Evolutionary conservation across 2,113 vertebrate genomes (phyloP), one percentile per base, ranked within the genome.

Genomic region (Natator depressus): DNA sequence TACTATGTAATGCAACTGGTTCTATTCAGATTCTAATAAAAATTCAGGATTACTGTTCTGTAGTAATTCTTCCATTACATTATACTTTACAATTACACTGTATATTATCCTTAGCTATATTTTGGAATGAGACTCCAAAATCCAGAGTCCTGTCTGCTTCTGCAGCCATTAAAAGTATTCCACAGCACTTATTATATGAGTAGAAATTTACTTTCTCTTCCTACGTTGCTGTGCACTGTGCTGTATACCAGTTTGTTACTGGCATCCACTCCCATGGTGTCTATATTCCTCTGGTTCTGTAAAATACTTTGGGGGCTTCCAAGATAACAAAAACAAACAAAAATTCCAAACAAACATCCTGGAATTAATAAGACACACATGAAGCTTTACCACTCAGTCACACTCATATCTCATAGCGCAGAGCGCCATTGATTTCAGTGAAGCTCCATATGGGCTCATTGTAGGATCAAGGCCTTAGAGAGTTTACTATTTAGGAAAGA

Each of bases 11-110:
- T 90, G 83, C 35, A 90, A n/a, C 51, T 76, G 79, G 10, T 57
- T 92, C 75, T 86, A 16, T 88, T 93, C 35, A 85, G 88, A 82
- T 81, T 81, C 27, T 83, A 95, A 42, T 50, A 50, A 88, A 91
- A 94, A 95, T 69, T 31, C 87, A 89, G 13, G 31, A 94, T 92
- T 94, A 91, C 16, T 1, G 27, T 27, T 20, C 10, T 83, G 9
- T 69, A 57, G 24, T 53, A 83, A 84, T 53, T 79, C 85, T 93
- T 85, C 42, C 47, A 9, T 80, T 93, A 1, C 49, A n/a, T 2
- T 78, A 53, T 83, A 83, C 4, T 62, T 31, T 93, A 92, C 22
- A 54, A 91, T 84, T 83, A 84, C 35, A 47, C 78, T 55, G 0
- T 80, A 55, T 81, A 89, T 88, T 5, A 87, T 59, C 13, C 51